Percentiles rank a stretch among this genome's conserved stretches.
phyloP scores from a whole-genome alignment of 1,140 invertebrate genomes.

The Ephestia elutella region DNA sequence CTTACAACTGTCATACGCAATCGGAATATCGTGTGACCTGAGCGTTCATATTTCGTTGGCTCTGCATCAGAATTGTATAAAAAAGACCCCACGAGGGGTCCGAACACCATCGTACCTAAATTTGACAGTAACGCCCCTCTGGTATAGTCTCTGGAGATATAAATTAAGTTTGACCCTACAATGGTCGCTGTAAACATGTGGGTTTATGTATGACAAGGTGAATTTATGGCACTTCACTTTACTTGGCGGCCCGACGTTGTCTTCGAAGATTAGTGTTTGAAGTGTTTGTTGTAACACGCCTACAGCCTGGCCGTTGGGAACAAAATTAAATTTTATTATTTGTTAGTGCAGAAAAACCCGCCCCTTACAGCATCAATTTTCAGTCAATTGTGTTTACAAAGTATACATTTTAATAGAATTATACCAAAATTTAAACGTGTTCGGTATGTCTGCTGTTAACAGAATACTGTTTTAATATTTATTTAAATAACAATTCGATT shows the following conservation, averaged over 20 bases:
- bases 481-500: too few relatives aligned
- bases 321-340: slow-evolving; percentile 3
- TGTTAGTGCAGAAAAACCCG: background rate
- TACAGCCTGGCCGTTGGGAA: background rate
- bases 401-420: too few relatives aligned
- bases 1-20: too few relatives aligned
- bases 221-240: slow-evolving; percentile 33
- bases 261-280: slow-evolving; percentile 18
- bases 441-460: too few relatives aligned
- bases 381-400: too few relatives aligned
- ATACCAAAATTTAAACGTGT: background rate
- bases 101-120: background rate
- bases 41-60: too few relatives aligned
- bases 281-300: slow-evolving; percentile 9
- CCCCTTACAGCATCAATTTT: background rate
- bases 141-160: slow-evolving; percentile 24
- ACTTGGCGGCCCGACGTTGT: slow-evolving; percentile 20
- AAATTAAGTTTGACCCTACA: slow-evolving; percentile 51
- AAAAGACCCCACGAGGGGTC: too few relatives aligned
- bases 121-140: background rate
- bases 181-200: slow-evolving; percentile 41
- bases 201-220: slow-evolving; percentile 50
- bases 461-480: too few relatives aligned
- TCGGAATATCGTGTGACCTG: too few relatives aligned
- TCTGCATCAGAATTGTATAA: too few relatives aligned